Base-by-base conservation (phyloP, 37 sponge, comb jelly and placozoan genomes). In the Haliclona indistincta region DNA sequence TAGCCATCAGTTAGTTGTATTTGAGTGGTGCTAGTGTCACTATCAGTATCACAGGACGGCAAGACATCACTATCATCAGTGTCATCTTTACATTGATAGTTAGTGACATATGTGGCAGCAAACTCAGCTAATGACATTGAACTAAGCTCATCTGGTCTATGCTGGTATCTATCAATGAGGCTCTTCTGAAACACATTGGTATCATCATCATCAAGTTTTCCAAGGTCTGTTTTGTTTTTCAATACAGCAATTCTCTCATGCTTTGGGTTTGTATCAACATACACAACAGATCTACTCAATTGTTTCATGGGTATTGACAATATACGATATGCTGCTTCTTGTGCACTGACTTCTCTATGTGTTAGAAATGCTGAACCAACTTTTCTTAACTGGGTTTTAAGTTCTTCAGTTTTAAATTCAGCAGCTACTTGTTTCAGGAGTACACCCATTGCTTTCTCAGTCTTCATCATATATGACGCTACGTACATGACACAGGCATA, bases 401-500 rank as follows among this genome's bases (percentile, higher is more conserved):
- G 13, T 15, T 66, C 67, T 35, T 66, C 43, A 13, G 15, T 15
- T 15, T 8, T 37, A 13, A 35, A 7, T 66, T 66, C 67, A 8
- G 13, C 6, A 66, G 67, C 22, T 7, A 66, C 36, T 35, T 42
- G 28, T 41, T 44, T 70, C 33, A 70, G 67, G 13, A 65, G 40
- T 33, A 39, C 43, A 19, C 43, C 43, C 68, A 71, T 71, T 51
- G 73, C 22, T 20, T 28, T 28, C 47, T 71, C 73, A 52, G 35
- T 26, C 33, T 71, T 71, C 51, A 71, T 43, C 54, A 71, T 52
- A 45, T 71, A 71, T 10, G 54, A 43, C 13, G 73, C 56, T 38
- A n/a, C n/a, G n/a, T n/a, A n/a, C n/a, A n/a, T n/a, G n/a, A 68
- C 47, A 68, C 70, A 68, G n/a, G 70, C 43, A 71, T 71, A 54